Percentiles rank a stretch among this genome's conserved stretches.
phyloP scores from a whole-genome alignment of 2,888 invertebrate genomes.

The Lamellibrachia satsuma region DNA sequence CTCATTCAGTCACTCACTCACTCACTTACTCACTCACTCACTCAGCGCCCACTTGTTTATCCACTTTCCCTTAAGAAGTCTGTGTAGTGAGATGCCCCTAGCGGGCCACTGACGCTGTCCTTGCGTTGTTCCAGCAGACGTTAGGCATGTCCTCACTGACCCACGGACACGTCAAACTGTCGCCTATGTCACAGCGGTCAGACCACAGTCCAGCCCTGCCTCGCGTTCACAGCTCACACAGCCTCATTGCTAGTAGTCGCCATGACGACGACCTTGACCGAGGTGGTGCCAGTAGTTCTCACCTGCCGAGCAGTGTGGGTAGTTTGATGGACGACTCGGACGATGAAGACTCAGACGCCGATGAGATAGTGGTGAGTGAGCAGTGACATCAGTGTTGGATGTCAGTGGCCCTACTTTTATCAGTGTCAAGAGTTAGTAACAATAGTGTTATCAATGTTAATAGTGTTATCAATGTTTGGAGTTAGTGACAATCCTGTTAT shows the following conservation, averaged over 20 bases:
- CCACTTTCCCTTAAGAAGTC: background rate
- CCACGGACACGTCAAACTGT: background rate
- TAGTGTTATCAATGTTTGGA: background rate
- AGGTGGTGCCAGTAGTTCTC: background rate
- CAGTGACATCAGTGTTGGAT: background rate
- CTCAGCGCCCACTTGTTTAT: background rate
- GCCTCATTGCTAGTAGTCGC: background rate
- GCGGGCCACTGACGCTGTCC: background rate
- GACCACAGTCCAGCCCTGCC: constrained; percentile 13
- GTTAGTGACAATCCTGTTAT: background rate
- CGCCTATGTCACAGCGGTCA: background rate
- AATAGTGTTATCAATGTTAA: background rate
- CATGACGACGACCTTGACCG: background rate
- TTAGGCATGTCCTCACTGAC: background rate
- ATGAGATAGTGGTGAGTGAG: constrained; percentile 27
- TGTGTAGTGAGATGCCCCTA: background rate
- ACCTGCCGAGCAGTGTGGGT: constrained; percentile 25
- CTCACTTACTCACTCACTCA: background rate
- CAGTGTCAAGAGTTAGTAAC: background rate
- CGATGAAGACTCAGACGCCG: constrained; percentile 22
- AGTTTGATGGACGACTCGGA: constrained; percentile 18
- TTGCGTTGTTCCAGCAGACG: background rate
- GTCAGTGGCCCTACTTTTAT: background rate
- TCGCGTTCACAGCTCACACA: constrained; percentile 19
- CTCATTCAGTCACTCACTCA: background rate